A percentile compares a stretch with the other conserved stretches of the same genome.
phyloP scores from a whole-genome alignment of 2,888 invertebrate species.

The Neria commutata region DNA sequence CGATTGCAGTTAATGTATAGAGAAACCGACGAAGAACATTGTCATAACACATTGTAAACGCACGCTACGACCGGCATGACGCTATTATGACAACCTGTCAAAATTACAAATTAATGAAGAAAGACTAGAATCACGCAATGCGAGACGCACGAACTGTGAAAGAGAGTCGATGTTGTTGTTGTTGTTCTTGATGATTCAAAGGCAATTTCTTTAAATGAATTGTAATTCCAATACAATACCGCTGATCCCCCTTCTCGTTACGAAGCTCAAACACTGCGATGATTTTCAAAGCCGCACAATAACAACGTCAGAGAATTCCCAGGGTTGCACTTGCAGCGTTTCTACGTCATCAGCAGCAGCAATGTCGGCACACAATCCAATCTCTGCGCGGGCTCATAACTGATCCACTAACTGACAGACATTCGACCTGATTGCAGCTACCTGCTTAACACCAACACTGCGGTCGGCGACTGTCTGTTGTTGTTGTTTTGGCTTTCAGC shows the following conservation, averaged over 20 bases:
- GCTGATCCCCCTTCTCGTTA: neutral
- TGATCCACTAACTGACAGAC: neutral
- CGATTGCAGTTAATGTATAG: neutral
- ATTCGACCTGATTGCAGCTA: neutral
- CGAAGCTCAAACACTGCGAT: neutral
- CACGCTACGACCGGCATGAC: constrained; percentile 7
- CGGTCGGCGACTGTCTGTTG: no score
- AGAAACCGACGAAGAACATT: no score
- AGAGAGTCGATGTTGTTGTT: neutral
- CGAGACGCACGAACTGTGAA: neutral
- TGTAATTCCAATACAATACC: neutral
- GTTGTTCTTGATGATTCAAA: neutral
- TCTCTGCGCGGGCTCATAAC: neutral
- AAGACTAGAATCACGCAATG: constrained; percentile 12
- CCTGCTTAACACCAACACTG: neutral
- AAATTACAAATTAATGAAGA: constrained; percentile 53
- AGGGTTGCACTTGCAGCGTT: no score
- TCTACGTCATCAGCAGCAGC: neutral
- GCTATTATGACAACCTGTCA: constrained; percentile 53
- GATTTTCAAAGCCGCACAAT: no score
- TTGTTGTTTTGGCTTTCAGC: no score
- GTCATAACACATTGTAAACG: no score
- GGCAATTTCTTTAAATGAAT: constrained; percentile 5
- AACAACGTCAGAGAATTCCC: neutral
- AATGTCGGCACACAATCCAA: no score